A percentile compares a stretch with the other conserved stretches of the same genome.
These are phyloP conservation scores for Sorex araneus DNA, from an alignment of 2,113 vertebrate species.

Conservation along the genomic window DNA sequence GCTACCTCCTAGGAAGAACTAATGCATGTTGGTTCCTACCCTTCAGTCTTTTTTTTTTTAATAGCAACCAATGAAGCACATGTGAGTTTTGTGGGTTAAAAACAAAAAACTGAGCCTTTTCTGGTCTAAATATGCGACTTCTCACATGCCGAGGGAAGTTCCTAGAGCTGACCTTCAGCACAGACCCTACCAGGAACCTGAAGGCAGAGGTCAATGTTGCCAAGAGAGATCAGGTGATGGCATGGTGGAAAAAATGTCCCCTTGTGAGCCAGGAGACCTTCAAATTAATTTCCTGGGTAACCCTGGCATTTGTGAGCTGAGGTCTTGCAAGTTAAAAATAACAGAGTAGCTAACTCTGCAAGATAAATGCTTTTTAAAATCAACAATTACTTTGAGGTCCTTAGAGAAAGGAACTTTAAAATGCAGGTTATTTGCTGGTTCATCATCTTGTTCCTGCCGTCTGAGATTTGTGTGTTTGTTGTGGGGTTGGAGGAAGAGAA, in stretches of 20 bases:
- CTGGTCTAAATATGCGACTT: background rate
- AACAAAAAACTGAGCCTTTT: background rate
- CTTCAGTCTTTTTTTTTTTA: background rate
- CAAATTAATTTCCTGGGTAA: slow-evolving; percentile 69
- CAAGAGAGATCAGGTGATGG: slow-evolving; percentile 21
- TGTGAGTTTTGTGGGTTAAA: too few relatives aligned
- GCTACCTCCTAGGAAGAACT: background rate
- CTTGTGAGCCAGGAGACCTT: slow-evolving; percentile 62
- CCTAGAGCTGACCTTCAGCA: slow-evolving; percentile 51
- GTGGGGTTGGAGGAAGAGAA: rapidly evolving
- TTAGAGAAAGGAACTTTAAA: slow-evolving; percentile 58
- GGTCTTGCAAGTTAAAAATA: slow-evolving; percentile 71
- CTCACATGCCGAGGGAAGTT: background rate
- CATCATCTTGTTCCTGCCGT: background rate
- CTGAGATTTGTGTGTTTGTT: background rate
- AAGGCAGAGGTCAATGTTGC: slow-evolving; percentile 26
- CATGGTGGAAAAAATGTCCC: slow-evolving; percentile 56
- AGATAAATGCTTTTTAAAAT: slow-evolving; percentile 71
- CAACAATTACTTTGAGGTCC: slow-evolving; percentile 58
- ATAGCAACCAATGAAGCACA: background rate
- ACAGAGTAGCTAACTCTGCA: slow-evolving; percentile 64
- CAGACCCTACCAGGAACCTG: slow-evolving; percentile 15
- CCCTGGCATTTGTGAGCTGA: slow-evolving; percentile 72
- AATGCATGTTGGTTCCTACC: background rate
- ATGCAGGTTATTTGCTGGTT: background rate